These are phyloP conservation scores for Steatornis caripensis DNA, from an alignment of 2,113 vertebrate species.

Conservation along the genomic window DNA sequence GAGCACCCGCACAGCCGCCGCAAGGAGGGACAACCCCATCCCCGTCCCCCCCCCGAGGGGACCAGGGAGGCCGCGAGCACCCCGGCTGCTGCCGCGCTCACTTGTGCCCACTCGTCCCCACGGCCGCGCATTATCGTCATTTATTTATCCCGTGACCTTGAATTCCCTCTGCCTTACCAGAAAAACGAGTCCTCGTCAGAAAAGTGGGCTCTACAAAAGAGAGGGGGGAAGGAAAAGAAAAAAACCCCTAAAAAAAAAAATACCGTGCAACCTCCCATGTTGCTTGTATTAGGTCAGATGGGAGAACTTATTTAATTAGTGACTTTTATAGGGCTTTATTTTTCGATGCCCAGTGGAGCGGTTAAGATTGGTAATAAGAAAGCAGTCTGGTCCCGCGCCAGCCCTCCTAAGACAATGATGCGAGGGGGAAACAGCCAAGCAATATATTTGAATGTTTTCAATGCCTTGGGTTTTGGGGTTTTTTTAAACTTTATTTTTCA, in stretches of 20 bases:
- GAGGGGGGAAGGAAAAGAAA: not conserved
- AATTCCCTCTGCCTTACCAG: slow-evolving; percentile 62
- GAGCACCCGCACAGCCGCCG: not conserved
- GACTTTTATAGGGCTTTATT: slow-evolving; percentile 64
- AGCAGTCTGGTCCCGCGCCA: slow-evolving; percentile 27
- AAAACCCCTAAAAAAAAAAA: not conserved
- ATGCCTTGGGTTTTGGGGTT: slow-evolving; percentile 10
- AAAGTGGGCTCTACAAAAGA: slow-evolving; percentile 9
- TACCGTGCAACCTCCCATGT: slow-evolving; percentile 27
- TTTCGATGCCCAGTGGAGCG: slow-evolving; percentile 50
- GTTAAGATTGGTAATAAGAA: slow-evolving; percentile 62
- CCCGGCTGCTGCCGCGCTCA: accelerated
- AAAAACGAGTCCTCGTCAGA: slow-evolving; percentile 17
- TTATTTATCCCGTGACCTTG: slow-evolving; percentile 66
- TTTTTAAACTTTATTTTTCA: slow-evolving; percentile 13
- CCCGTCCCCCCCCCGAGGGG: not conserved
- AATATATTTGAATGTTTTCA: slow-evolving; percentile 45
- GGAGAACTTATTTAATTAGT: slow-evolving; percentile 66
- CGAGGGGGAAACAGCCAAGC: slow-evolving; percentile 16
- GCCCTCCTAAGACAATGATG: slow-evolving; percentile 37
- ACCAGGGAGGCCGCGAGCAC: not conserved
- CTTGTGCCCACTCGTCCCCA: not conserved
- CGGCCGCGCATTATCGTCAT: not conserved
- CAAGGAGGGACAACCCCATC: not conserved
- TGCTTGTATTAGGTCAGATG: slow-evolving; percentile 58